Evolutionary conservation across 1,140 invertebrate species (phyloP).

Genomic region (Callitettix versicolor): DNA sequence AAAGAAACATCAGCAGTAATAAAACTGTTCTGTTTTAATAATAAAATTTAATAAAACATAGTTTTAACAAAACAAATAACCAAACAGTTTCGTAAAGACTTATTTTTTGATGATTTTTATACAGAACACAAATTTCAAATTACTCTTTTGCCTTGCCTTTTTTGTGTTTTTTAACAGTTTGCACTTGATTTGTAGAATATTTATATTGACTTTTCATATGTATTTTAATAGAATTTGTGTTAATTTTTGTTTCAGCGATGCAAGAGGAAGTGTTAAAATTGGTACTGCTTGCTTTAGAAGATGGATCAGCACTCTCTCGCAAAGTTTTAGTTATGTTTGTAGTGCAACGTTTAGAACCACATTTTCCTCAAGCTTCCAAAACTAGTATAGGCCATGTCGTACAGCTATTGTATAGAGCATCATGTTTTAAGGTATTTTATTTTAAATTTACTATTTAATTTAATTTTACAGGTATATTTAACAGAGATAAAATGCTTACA

Average conservation of each 20-base stretch:
- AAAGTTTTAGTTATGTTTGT: constrained; percentile 99
- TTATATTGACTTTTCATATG: not conserved
- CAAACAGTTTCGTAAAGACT: no score
- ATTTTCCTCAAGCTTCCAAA: constrained; percentile 96
- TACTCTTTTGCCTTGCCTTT: no score
- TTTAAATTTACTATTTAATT: constrained; percentile 9
- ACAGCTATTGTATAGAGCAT: constrained; percentile 91
- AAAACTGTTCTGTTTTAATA: no score
- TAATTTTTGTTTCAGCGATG: constrained; percentile 57
- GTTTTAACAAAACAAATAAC: no score
- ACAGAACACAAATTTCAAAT: no score
- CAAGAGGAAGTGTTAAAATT: constrained; percentile 95
- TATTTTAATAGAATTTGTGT: not conserved
- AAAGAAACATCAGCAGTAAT: no score
- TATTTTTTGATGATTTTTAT: no score
- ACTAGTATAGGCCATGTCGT: constrained; percentile 98
- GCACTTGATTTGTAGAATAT: no score
- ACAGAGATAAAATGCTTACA: not conserved
- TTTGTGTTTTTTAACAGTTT: no score
- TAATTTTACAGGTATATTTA: no score
- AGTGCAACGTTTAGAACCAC: constrained; percentile 85
- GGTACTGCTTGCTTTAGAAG: constrained; percentile 86
- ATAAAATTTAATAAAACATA: no score
- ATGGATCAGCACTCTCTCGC: constrained; percentile 90
- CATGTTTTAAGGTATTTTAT: constrained; percentile 84